phyloP scores from a whole-genome alignment of 2,113 vertebrate species.

The Hemichromis elongatus region DNA sequence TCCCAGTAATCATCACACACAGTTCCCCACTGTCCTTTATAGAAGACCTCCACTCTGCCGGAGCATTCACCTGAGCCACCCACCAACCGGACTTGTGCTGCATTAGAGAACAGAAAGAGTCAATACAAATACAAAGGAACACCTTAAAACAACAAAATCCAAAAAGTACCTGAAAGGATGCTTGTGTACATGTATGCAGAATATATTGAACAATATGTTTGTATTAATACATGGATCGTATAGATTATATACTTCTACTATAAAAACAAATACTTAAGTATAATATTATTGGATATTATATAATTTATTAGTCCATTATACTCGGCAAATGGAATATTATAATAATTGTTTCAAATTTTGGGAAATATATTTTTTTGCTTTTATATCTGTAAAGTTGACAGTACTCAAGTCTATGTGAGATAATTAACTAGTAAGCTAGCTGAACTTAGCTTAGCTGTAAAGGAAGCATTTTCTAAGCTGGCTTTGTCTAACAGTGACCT shows the following conservation, averaged over 20 bases:
- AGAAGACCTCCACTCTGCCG: slow-evolving; percentile 45
- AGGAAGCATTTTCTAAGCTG: not conserved
- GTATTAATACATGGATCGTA: not conserved
- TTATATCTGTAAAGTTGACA: not conserved
- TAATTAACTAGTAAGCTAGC: not conserved
- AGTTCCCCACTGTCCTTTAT: slow-evolving; percentile 56
- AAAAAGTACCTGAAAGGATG: not conserved
- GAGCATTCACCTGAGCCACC: slow-evolving; percentile 30
- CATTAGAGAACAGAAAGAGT: not conserved
- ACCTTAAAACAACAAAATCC: not conserved
- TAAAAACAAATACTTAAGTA: not conserved
- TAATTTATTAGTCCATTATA: not conserved
- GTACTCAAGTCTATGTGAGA: not conserved
- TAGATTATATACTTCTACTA: not conserved
- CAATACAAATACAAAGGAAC: not conserved
- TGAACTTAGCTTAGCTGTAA: not conserved
- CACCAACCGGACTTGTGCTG: slow-evolving; percentile 26
- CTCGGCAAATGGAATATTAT: not conserved
- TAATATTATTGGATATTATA: not conserved
- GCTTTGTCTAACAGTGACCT: not conserved
- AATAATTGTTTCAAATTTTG: not conserved
- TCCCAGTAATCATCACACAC: slow-evolving; percentile 62
- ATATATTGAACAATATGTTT: not conserved
- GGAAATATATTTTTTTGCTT: not conserved
- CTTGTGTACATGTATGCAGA: too few relatives aligned